Conservation (phyloP, 2,113 vertebrate species). For the Taxidea taxus region DNA sequence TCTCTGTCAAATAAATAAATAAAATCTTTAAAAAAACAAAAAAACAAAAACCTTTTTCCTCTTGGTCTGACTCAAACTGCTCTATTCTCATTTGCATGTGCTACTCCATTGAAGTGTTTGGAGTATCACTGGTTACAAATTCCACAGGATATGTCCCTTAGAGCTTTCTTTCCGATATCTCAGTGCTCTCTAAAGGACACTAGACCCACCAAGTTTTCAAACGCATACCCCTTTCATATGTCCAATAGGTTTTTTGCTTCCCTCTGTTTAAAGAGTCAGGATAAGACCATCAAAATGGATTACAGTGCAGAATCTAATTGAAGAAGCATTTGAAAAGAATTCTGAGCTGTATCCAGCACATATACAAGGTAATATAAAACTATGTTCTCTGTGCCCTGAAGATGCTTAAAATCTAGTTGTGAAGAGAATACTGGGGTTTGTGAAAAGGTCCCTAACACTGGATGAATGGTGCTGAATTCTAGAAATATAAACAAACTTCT, state of each 20-base stretch:
- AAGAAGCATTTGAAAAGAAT: background rate
- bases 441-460: background rate
- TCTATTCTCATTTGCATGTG: background rate
- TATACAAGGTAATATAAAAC: background rate
- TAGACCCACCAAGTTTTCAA: background rate
- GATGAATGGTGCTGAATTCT: background rate
- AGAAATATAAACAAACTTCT: background rate
- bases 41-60: background rate
- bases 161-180: background rate
- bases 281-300: background rate
- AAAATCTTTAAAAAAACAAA: too few species aligned
- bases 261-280: background rate
- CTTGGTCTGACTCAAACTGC: background rate
- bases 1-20: too few species aligned
- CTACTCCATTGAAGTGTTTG: background rate
- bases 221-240: background rate
- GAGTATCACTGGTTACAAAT: background rate
- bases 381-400: accelerated
- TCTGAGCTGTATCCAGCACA: background rate
- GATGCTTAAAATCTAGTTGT: background rate
- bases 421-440: background rate
- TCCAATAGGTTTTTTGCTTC: background rate
- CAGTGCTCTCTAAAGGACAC: background rate
- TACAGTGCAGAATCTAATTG: background rate
- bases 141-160: background rate